A percentile compares a stretch with the other conserved stretches of the same genome.
These are phyloP conservation scores for Lota lota DNA, from an alignment of 2,113 vertebrate species.

Conservation along the genomic window DNA sequence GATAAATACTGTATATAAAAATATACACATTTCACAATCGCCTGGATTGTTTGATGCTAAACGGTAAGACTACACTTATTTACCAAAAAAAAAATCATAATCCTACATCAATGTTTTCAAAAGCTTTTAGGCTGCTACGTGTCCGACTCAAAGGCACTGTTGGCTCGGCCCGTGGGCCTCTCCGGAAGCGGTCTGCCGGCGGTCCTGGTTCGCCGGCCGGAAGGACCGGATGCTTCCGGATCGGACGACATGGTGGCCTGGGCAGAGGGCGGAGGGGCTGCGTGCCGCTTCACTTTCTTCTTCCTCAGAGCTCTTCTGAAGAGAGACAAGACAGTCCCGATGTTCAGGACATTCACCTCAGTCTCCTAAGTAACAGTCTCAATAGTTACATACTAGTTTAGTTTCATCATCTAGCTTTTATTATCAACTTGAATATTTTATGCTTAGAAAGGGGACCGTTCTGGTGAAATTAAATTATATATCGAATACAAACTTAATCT, in stretches of 20 bases:
- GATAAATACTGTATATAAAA: conserved; percentile 23
- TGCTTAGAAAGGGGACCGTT: no score
- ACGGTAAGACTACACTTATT: background rate
- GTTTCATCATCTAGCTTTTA: no score
- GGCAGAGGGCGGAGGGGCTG: conserved; percentile 42
- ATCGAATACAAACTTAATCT: no score
- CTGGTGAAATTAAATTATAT: no score
- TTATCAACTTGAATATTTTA: no score
- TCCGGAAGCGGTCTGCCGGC: conserved; percentile 61
- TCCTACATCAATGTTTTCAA: background rate
- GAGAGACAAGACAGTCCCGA: conserved; percentile 16
- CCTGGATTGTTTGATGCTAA: background rate
- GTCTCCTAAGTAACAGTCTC: no score
- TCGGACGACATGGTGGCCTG: conserved; percentile 47
- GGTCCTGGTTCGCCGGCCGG: conserved; percentile 56
- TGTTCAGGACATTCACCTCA: background rate
- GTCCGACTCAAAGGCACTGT: conserved; percentile 71
- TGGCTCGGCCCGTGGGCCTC: conserved; percentile 63
- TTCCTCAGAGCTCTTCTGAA: conserved; percentile 73
- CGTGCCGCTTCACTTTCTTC: conserved; percentile 69
- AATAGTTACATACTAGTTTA: no score
- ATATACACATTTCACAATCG: conserved; percentile 4
- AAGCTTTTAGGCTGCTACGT: conserved; percentile 19
- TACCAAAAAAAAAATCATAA: background rate
- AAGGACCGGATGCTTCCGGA: conserved; percentile 50